Percentiles rank a stretch among this genome's conserved stretches.
Conservation (phyloP, 2,797 vertebrate species). For the Taenioides sp. region DNA sequence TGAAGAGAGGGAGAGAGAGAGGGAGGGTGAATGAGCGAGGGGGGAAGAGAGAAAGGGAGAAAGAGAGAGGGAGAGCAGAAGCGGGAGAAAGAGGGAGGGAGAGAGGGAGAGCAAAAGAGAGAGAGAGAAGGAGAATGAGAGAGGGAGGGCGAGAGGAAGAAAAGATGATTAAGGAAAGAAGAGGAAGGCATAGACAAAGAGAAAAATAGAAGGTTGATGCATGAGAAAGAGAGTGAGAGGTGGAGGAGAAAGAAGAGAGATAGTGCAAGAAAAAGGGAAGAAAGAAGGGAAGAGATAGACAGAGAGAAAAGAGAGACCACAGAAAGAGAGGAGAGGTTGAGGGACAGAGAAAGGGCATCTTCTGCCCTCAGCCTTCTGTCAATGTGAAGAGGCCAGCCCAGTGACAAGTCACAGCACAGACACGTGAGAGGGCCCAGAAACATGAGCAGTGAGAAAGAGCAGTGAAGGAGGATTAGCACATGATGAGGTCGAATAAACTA, state of each 20-base stretch:
- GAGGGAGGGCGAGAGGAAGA: constrained; percentile 31
- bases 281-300: constrained; percentile 7
- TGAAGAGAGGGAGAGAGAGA: constrained; percentile 22
- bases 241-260: background rate
- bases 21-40: background rate
- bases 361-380: constrained; percentile 62
- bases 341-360: constrained; percentile 39
- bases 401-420: constrained; percentile 44
- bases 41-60: constrained; percentile 18
- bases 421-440: constrained; percentile 50
- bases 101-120: constrained; percentile 33
- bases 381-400: constrained; percentile 46
- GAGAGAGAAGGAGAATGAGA: constrained; percentile 16
- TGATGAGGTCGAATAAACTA: constrained; percentile 5
- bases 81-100: constrained; percentile 17
- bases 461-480: constrained; percentile 33
- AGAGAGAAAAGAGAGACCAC: background rate
- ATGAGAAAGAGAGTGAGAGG: background rate
- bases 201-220: background rate
- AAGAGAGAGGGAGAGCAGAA: constrained; percentile 10
- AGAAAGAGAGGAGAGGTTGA: constrained; percentile 3
- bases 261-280: constrained; percentile 5
- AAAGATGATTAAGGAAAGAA: constrained; percentile 17
- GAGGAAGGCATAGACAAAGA: constrained; percentile 18
- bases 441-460: constrained; percentile 15